Percentiles rank a stretch among this genome's conserved stretches.
Evolutionary conservation across 2,888 invertebrate species (phyloP).

Genomic region (Ophioninae sp.): DNA sequence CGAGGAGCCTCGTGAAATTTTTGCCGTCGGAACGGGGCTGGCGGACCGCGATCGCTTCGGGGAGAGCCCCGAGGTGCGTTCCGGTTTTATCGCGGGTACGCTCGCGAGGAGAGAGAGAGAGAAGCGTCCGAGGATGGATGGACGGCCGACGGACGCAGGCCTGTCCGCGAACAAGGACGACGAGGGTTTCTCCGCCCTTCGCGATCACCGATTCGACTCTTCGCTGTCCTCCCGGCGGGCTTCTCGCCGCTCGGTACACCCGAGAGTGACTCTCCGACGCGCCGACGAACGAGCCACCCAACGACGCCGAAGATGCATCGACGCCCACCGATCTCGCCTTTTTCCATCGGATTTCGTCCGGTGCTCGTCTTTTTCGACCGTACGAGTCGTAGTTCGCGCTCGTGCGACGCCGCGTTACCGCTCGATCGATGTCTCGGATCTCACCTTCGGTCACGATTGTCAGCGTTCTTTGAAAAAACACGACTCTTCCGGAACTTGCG

Average conservation of each 20-base stretch:
- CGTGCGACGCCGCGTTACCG: too few species aligned
- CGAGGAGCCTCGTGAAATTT: neutral
- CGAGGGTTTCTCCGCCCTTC: conserved; percentile 36
- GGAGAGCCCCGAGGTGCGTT: too few species aligned
- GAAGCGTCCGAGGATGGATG: conserved; percentile 44
- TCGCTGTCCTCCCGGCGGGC: neutral
- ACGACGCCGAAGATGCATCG: neutral
- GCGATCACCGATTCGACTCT: conserved; percentile 24
- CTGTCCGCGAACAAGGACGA: conserved; percentile 64
- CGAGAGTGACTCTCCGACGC: conserved; percentile 3
- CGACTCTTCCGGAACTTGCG: too few species aligned
- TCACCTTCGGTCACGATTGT: too few species aligned
- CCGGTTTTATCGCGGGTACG: too few species aligned
- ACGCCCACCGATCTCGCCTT: neutral
- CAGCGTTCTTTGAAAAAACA: too few species aligned
- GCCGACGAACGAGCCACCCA: neutral
- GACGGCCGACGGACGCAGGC: conserved; percentile 63
- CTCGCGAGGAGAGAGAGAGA: neutral
- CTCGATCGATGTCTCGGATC: too few species aligned
- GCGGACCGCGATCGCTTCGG: too few species aligned
- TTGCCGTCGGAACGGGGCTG: too few species aligned
- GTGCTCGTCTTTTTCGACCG: too few species aligned
- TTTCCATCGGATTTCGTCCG: too few species aligned
- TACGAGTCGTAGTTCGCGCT: too few species aligned
- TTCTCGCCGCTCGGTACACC: conserved; percentile 6